Conservation (phyloP, 2,888 invertebrate genomes). For the Drosophila meridionalis region DNA sequence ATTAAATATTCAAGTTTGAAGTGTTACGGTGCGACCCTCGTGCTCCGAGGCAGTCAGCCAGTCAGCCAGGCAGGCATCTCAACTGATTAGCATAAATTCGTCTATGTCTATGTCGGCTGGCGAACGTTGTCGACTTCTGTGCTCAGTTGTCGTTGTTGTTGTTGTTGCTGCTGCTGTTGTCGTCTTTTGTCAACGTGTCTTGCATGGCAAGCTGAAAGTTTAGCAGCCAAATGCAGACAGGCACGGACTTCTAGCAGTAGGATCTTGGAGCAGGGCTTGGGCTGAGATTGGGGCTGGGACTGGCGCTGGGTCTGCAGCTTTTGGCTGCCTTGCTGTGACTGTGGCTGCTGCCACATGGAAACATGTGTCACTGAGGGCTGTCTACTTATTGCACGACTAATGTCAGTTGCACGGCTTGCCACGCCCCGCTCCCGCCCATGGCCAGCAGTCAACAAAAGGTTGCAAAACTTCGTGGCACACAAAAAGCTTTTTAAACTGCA, state of each 20-base stretch:
- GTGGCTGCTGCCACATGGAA: conserved; percentile 60
- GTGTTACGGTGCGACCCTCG: conserved; percentile 41
- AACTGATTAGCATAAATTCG: conserved; percentile 80
- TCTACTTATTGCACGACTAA: conserved; percentile 80
- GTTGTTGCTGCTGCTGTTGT: conserved; percentile 24
- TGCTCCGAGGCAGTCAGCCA: conserved; percentile 5
- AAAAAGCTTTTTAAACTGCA: conserved; percentile 68
- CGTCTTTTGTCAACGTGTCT: conserved; percentile 80
- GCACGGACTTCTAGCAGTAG: conserved; percentile 44
- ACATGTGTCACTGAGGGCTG: conserved; percentile 77
- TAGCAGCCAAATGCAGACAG: conserved; percentile 52
- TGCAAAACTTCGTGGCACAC: conserved; percentile 69
- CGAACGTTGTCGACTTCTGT: conserved; percentile 47
- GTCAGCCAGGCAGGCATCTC: conserved; percentile 63
- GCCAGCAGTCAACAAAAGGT: conserved; percentile 68
- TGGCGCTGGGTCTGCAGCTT: neutral
- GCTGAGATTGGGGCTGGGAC: conserved; percentile 8
- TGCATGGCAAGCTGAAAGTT: conserved; percentile 75
- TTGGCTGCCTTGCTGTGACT: conserved; percentile 32
- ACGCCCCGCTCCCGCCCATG: neutral
- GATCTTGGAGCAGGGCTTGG: conserved; percentile 37
- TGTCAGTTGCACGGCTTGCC: conserved; percentile 67
- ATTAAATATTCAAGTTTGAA: conserved; percentile 35
- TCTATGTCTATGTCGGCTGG: conserved; percentile 66
- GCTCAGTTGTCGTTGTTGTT: conserved; percentile 3